phyloP scores from a whole-genome alignment of 2,888 invertebrate genomes.

The Oegoconia quadripuncta region DNA sequence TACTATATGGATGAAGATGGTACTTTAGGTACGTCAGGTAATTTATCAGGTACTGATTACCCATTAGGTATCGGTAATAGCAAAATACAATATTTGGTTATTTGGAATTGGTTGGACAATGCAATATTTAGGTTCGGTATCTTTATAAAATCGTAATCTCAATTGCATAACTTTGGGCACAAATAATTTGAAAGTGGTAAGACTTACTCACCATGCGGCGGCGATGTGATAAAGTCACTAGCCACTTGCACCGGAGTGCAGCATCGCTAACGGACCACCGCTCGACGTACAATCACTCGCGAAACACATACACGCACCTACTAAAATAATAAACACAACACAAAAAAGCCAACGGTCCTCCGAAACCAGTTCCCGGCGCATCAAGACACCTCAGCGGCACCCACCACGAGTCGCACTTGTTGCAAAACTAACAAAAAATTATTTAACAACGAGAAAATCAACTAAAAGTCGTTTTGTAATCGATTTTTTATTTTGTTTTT shows the following conservation, averaged over 20 bases:
- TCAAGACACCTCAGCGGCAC: conserved; percentile 32
- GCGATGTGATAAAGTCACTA: conserved; percentile 8
- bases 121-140: too few relatives aligned
- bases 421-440: conserved; percentile 59
- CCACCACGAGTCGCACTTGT: conserved; percentile 55
- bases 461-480: conserved; percentile 54
- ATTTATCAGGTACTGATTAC: too few relatives aligned
- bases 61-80: too few relatives aligned
- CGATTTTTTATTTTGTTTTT: conserved; percentile 55
- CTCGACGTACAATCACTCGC: conserved; percentile 49
- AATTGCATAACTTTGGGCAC: conserved; percentile 13
- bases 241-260: conserved; percentile 21
- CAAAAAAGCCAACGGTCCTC: conserved; percentile 65
- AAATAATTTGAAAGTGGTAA: conserved; percentile 8
- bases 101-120: too few relatives aligned
- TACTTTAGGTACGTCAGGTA: too few relatives aligned
- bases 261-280: conserved; percentile 53
- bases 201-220: conserved; percentile 16
- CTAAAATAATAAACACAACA: conserved; percentile 54
- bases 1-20: too few relatives aligned
- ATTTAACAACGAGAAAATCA: conserved; percentile 49
- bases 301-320: conserved; percentile 45
- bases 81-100: too few relatives aligned
- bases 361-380: conserved; percentile 59
- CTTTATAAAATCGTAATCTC: background rate